Base-by-base conservation (phyloP, 1,140 invertebrate species). In the Zaprionus taronus region DNA sequence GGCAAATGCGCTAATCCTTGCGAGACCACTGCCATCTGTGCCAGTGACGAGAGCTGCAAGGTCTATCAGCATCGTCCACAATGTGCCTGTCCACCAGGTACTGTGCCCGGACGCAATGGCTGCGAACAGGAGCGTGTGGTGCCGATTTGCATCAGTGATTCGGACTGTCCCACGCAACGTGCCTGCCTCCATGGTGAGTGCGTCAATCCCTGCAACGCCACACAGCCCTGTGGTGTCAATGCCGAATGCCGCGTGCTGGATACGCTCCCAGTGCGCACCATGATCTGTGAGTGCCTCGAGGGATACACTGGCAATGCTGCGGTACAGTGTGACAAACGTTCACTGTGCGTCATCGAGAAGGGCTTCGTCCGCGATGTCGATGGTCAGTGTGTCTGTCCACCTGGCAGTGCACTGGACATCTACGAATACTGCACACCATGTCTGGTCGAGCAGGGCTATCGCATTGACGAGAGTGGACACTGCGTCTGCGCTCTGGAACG, bases 211-310 rank as follows among this genome's bases (percentile, higher is more conserved):
- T 99, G 98, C 79, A 93, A 94, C 34, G 95, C 95, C 36, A 96
- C 96, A 4, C 94, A 95, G 79, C 97, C 97, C 0, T 98, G 98
- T 82, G 96, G 96, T 36, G 94, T 95, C 9, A 97, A 97, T 76
- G 96, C 97, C 0, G 94, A 95, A 63, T 98, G 98, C 83, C 95
- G 95, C 58, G 95, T 98, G 1, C 92, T 97, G 4, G 96, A 98
- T 83, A 97, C 97, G 0, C 93, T 95, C 24, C 97, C 97, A 1
- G 95, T 98, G 0, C 94, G 96, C 81, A 98, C 97, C 15, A 97
- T 98, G 96, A 95, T 97, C 67, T 98, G 98, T 80, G 95, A 96
- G 92, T 98, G 97, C 91, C 90, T 96, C n/a, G 96, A 96, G 26
- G 97, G 97, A 55, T 98, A 96, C 91, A 95, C 95, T 92, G 97